Evolutionary conservation across 2,888 invertebrate species (phyloP).

Genomic region (Ptycholaimellus sp.): DNA sequence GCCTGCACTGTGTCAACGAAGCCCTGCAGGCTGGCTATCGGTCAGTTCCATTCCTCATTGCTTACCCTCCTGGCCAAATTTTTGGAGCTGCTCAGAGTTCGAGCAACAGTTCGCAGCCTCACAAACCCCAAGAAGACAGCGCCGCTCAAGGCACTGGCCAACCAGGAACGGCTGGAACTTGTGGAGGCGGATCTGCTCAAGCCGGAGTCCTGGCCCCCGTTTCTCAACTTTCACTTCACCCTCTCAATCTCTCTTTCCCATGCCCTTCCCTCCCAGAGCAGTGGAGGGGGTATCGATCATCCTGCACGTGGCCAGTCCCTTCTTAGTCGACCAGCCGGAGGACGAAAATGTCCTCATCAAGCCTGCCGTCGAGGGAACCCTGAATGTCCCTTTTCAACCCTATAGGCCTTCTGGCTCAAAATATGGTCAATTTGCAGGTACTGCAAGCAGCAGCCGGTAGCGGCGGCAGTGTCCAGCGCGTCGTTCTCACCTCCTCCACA

Average conservation of each 20-base stretch:
- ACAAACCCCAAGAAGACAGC: too few relatives aligned
- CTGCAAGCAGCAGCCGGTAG: too few relatives aligned
- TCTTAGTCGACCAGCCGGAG: conserved; percentile 14
- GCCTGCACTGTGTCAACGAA: too few relatives aligned
- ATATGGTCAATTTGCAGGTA: too few relatives aligned
- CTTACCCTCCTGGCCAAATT: too few relatives aligned
- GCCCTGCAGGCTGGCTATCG: too few relatives aligned
- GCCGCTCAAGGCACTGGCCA: conserved; percentile 7
- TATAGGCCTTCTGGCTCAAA: too few relatives aligned
- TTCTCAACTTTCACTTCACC: background rate
- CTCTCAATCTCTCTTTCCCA: background rate
- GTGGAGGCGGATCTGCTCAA: conserved; percentile 19
- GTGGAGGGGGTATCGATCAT: conserved; percentile 17
- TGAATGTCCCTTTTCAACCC: too few relatives aligned
- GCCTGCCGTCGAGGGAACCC: conserved; percentile 32
- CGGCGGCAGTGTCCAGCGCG: conserved; percentile 29
- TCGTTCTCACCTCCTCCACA: conserved; percentile 33
- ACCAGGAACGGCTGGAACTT: conserved; percentile 12
- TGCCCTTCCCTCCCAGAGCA: conserved; percentile 10
- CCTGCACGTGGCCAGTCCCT: conserved; percentile 22
- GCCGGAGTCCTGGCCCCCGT: conserved; percentile 12
- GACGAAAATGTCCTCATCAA: conserved; percentile 25
- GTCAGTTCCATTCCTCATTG: too few relatives aligned
- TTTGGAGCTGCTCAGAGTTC: too few relatives aligned
- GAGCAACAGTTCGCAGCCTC: too few relatives aligned